phyloP scores from a whole-genome alignment of 1,140 invertebrate genomes.

The Vanessa atalanta region DNA sequence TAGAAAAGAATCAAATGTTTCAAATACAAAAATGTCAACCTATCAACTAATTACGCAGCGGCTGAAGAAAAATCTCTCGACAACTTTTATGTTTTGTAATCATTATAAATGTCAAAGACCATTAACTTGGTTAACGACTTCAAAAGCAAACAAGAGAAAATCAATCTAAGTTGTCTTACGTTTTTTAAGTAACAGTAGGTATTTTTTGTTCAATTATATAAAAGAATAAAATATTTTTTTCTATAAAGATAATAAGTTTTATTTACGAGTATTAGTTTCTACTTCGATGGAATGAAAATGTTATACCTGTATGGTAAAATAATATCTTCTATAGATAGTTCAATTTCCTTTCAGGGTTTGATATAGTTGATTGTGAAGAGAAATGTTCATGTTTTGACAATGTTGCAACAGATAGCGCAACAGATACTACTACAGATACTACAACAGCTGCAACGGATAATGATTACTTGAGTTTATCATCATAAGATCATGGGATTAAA shows the following conservation, averaged over 20 bases:
- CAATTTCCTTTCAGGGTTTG: neutral
- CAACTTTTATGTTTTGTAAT: neutral
- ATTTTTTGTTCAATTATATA: neutral
- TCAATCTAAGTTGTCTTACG: neutral
- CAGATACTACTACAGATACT: neutral
- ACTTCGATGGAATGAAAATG: neutral
- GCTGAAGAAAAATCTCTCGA: neutral
- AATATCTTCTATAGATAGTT: neutral
- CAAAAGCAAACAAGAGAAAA: neutral
- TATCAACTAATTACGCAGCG: neutral
- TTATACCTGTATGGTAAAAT: neutral
- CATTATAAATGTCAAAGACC: constrained; percentile 11
- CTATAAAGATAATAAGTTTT: neutral
- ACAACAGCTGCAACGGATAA: neutral
- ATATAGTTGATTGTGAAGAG: constrained; percentile 13
- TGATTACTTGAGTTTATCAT: constrained; percentile 3
- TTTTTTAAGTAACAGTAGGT: neutral
- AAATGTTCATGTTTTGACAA: constrained; percentile 11
- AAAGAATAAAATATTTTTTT: neutral
- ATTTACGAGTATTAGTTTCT: neutral
- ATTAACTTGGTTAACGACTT: constrained; percentile 10
- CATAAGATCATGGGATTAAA: neutral
- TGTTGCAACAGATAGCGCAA: neutral
- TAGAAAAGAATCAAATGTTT: neutral
- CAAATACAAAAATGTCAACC: neutral